Evolutionary conservation across 2,113 vertebrate genomes (phyloP), one percentile per base, ranked within the genome.

Genomic region (Neodon shergylaensis): DNA sequence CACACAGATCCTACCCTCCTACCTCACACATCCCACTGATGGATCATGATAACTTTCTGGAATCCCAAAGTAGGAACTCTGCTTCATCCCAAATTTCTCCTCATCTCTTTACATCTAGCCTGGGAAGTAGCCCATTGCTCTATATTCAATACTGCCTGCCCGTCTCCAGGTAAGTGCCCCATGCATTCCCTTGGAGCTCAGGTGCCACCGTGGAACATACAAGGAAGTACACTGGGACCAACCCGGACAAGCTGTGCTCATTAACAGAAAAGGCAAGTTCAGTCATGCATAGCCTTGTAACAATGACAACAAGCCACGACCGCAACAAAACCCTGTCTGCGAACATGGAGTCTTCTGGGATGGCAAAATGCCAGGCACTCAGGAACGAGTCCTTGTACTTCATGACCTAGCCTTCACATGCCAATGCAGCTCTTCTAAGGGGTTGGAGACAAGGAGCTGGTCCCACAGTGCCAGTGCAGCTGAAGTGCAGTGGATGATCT

Each of bases 191-290:
- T 77, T 78, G n/a, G 19, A 89, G 78, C 21, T 85, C 77, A 44
- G 24, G 10, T 58, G 19, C 44, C 28, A 31, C 0, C 14, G 52
- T 61, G 52, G 90, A 91, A 82, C 33, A 61, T 65, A 70, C 61
- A 19, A 92, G 31, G 73, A 97, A 65, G 28, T 70, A 81, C 9
- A 31, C 22, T 16, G 79, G n/a, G 33, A 42, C 72, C 72, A 68
- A 42, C 9, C n/a, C 16, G 49, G 76, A 95, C 70, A 94, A 96
- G 47, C 81, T 81, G 44, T 74, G 63, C 31, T 83, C 70, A 31
- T 61, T 66, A 79, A 92, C 36, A 12, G 42, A 65, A 91, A 61
- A 68, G 84, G 65, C 72, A 9, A 88, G 36, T 61, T 96, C 44
- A n/a, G 11, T 84, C 91, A 85, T 6, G 36, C 79, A 70, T 14